Evolutionary conservation across 2,113 vertebrate genomes (phyloP), one percentile per base, ranked within the genome.

Genomic region (Neoarius graeffei): DNA sequence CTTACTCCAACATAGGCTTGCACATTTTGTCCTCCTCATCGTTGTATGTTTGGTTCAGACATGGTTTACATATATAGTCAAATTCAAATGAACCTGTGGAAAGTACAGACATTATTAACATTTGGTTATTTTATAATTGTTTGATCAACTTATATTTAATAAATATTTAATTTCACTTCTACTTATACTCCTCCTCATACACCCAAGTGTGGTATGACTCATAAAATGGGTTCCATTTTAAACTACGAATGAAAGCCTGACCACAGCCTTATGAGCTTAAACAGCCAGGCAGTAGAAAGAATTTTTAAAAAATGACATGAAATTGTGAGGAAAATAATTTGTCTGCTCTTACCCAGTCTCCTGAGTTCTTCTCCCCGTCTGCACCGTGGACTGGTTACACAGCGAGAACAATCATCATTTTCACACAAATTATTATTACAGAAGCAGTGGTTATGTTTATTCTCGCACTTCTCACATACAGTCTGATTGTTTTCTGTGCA

Each of bases 1-100:
- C 91, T 91, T 91, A 92, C 91, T 83, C 11, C 83, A 23, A 30
- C 20, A 90, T 54, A 4, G 52, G 23, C 59, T 89, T 89, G 50
- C 90, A 90, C 2, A 0, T 59, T 50, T 89, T 69, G 50, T 64
- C 85, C 42, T 84, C 85, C 20, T 14, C 87, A 69, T 86, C 74
- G 52, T 64, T 85, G 83, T 89, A 92, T 35, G 77, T 88, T 35
- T 74, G 74, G 6, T 88, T 13, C 17, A 20, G 25, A 35, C 91
- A 92, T 17, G 71, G 11, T 59, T 30, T 4, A 88, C 92, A 92
- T 0, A 0, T 0, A 82, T 85, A 92, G 7, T 0, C 10, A 79
- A 87, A 90, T 0, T 67, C 5, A 86, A 25, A 90, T 0, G 0
- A 7, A 77, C 92, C 92, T 92, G 85, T 23, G 42, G 87, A 85